phyloP scores from a whole-genome alignment of 2,888 invertebrate genomes.

The Aricia artaxerxes region DNA sequence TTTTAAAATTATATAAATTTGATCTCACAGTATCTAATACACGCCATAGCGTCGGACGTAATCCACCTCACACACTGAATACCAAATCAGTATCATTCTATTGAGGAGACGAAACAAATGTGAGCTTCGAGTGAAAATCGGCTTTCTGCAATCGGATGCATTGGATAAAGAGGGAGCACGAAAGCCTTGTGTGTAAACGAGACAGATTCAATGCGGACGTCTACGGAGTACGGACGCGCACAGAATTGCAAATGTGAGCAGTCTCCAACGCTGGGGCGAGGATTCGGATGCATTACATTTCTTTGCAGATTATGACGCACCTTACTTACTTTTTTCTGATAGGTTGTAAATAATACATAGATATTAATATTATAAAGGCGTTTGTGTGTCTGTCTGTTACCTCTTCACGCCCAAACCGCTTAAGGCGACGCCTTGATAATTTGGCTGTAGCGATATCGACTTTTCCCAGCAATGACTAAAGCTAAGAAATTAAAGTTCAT shows the following conservation, averaged over 20 bases:
- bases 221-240: constrained; percentile 60
- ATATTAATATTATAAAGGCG: too few species aligned
- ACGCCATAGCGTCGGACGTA: constrained; percentile 29
- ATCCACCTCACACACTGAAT: constrained; percentile 52
- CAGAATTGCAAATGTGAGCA: constrained; percentile 67
- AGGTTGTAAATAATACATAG: too few species aligned
- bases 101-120: constrained; percentile 64
- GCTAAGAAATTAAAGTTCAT: too few species aligned
- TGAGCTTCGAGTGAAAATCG: constrained; percentile 61
- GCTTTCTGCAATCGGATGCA: constrained; percentile 68
- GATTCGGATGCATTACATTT: constrained; percentile 41
- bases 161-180: constrained; percentile 41
- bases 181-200: constrained; percentile 46
- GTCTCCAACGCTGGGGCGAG: constrained; percentile 34
- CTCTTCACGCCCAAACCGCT: too few species aligned
- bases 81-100: constrained; percentile 59
- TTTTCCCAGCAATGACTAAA: too few species aligned
- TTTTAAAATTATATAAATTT: neutral
- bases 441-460: too few species aligned
- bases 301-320: constrained; percentile 41
- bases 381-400: too few species aligned
- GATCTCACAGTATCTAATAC: neutral
- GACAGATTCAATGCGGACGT: constrained; percentile 67
- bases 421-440: too few species aligned
- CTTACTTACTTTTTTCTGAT: neutral